Base-by-base conservation (phyloP, 2,888 invertebrate species). In the Aphodius sticticus region DNA sequence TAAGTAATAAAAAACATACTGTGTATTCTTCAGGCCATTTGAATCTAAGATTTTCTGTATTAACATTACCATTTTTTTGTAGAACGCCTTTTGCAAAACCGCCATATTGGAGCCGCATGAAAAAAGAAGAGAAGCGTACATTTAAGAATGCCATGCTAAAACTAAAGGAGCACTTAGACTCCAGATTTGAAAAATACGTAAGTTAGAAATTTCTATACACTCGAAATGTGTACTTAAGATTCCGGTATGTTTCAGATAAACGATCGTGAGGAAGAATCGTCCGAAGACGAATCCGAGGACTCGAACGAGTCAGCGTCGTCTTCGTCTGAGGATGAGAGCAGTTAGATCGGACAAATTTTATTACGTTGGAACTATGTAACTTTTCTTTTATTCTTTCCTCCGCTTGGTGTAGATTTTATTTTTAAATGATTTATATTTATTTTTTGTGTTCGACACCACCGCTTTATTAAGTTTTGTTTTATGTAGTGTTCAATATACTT, bases 121-220 rank as follows among this genome's bases (percentile, higher is more conserved):
- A 80, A 26, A 80, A 80, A 36, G 80, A 80, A 69, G 80, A 80
- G 16, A 80, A 80, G 26, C 70, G 77, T 36, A 80, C 78, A 14
- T 80, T 80, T 38, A 76, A 72, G 53, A 80, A 76, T 69, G 80
- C 80, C 6, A 80, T 80, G 80, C 15, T 78, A 74, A 80, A 80
- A 70, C 71, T 80, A 53, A 80, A 77, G 38, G 78, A 80, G 15
- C 78, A 80, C 26, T 70, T 80, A 36, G 78, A 78, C 69, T 80
- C 78, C 0, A 53, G 78, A 15, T 80, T 80, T 53, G 80, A 80
- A 70, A 77, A 80, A 78, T 74, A 80, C 36, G 80, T 80, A 78
- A 77, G 80, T 69, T 74, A 53, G 7, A 53, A 9, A 53, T 53
- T 9, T 53, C 7, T 5, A 53, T 53, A 53, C 4, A 3, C 12